Conservation (phyloP, 2,113 vertebrate species). For the Microcebus ravelobensis region DNA sequence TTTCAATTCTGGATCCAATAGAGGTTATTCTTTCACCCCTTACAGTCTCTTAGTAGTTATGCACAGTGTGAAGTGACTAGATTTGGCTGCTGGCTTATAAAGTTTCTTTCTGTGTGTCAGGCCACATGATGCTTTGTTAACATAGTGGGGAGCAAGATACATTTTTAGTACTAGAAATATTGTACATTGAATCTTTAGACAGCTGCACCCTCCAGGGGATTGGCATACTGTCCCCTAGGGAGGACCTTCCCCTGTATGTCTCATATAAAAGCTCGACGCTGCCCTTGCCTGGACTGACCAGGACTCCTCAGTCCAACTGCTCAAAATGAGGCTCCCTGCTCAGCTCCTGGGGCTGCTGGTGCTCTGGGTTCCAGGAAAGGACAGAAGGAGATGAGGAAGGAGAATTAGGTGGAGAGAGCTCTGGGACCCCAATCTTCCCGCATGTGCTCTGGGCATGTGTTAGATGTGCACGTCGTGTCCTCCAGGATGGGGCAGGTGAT, state of each 20-base stretch:
- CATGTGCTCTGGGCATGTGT: not conserved
- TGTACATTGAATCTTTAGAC: not conserved
- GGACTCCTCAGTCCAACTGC: too few species aligned
- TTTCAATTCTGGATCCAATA: not conserved
- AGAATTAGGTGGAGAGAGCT: not conserved
- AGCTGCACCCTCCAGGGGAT: not conserved
- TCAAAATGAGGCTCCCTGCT: not conserved
- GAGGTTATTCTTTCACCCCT: not conserved
- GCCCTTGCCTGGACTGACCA: too few species aligned
- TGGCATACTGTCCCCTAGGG: not conserved
- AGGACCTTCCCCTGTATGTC: too few species aligned
- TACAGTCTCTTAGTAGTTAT: not conserved
- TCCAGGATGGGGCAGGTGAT: fast-evolving
- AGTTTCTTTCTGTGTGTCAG: not conserved
- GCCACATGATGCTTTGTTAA: not conserved
- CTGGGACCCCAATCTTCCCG: too few species aligned
- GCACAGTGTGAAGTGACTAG: not conserved
- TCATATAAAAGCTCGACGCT: too few species aligned
- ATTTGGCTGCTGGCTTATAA: not conserved
- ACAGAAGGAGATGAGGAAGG: not conserved
- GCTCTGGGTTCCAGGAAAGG: not conserved
- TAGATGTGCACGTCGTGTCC: not conserved
- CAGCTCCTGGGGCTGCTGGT: not conserved
- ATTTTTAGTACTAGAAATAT: not conserved
- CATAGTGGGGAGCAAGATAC: not conserved